Conservation (phyloP, 1,140 invertebrate genomes). For the Pentalonia nigronervosa region DNA sequence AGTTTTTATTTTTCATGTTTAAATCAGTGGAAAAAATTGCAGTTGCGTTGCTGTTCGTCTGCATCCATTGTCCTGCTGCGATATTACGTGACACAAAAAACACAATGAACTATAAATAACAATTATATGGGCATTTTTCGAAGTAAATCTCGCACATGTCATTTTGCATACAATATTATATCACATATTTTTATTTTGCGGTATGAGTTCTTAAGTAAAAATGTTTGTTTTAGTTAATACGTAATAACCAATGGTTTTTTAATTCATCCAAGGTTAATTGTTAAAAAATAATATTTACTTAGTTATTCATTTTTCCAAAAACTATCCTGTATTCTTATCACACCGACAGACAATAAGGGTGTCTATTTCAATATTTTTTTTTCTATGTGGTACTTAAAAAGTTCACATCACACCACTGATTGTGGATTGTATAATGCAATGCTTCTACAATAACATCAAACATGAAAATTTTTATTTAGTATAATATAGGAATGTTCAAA, state of each 20-base stretch:
- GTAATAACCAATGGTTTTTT: not conserved
- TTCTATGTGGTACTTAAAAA: not conserved
- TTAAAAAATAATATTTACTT: not conserved
- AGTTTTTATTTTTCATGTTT: not conserved
- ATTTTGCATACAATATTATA: not conserved
- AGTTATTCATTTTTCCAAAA: not conserved
- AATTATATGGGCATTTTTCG: not conserved
- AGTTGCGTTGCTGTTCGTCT: not conserved
- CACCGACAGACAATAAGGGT: not conserved
- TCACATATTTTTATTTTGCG: not conserved
- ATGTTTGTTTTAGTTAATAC: not conserved
- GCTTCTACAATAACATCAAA: not conserved
- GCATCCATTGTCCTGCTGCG: not conserved
- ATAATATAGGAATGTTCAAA: not conserved
- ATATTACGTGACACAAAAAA: not conserved
- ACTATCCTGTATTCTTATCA: not conserved
- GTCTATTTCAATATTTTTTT: not conserved
- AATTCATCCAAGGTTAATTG: not conserved
- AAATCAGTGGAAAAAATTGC: constrained; percentile 13
- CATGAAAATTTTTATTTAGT: not conserved
- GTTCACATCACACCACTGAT: not conserved
- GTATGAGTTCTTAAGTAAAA: not conserved
- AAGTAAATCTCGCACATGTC: not conserved
- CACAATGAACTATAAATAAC: not conserved
- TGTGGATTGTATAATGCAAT: not conserved